Evolutionary conservation across 2,113 vertebrate species (phyloP).

Genomic region (Phylloscopus trochiloides): DNA sequence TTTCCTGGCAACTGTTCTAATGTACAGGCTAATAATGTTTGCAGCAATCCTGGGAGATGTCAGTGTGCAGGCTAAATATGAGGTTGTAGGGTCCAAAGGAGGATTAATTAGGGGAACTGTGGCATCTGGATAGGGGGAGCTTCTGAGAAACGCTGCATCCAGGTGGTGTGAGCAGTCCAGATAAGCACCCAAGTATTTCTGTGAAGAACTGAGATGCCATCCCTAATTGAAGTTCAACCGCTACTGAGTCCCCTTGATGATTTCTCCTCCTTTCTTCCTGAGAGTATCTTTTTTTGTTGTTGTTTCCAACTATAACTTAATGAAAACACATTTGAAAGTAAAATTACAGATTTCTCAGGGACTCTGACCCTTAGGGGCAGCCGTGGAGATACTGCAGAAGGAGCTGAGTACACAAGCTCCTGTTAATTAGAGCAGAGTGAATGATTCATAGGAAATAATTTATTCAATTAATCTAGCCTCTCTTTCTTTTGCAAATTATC

Average conservation of each 20-base stretch:
- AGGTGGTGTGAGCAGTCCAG: not conserved
- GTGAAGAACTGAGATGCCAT: not conserved
- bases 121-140: not conserved
- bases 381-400: conserved; percentile 33
- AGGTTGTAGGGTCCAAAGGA: not conserved
- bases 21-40: conserved; percentile 5
- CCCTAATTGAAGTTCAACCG: not conserved
- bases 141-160: not conserved
- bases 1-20: conserved; percentile 39
- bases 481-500: conserved; percentile 50
- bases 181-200: conserved; percentile 9
- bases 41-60: not conserved
- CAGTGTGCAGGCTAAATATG: not conserved
- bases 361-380: conserved; percentile 58
- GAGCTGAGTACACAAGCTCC: conserved; percentile 35
- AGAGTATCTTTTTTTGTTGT: conserved; percentile 23
- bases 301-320: conserved; percentile 32
- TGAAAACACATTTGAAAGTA: conserved; percentile 67
- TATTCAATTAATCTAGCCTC: conserved; percentile 61
- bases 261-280: not conserved
- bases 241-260: not conserved
- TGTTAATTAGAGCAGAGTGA: conserved; percentile 63
- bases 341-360: conserved; percentile 54
- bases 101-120: conserved; percentile 4
- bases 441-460: conserved; percentile 64